Percentiles rank a stretch among this genome's conserved stretches.
phyloP scores from a whole-genome alignment of 1,140 invertebrate species.

The Acyrthosiphon pisum region DNA sequence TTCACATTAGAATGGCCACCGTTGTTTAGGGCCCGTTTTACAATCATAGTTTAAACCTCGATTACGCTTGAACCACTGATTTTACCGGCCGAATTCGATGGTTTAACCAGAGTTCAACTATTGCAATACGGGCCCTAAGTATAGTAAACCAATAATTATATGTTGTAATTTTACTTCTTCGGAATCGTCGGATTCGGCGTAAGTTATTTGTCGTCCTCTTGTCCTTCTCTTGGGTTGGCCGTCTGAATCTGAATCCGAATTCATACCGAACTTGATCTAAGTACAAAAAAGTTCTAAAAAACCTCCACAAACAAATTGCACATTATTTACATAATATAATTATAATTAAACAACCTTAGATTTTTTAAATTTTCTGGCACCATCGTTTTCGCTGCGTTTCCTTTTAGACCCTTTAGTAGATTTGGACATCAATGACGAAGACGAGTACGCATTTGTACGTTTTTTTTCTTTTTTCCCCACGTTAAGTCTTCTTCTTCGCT shows the following conservation, averaged over 20 bases:
- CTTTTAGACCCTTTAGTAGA: constrained; percentile 16
- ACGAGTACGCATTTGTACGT: background rate
- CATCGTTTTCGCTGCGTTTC: background rate
- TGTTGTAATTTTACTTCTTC: constrained; percentile 68
- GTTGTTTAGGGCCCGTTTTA: too few species aligned
- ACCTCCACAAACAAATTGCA: background rate
- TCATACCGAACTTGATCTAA: constrained; percentile 68
- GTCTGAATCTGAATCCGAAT: constrained; percentile 67
- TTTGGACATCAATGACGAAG: constrained; percentile 18
- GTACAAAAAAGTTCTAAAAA: constrained; percentile 34
- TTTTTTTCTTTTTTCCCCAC: constrained; percentile 66
- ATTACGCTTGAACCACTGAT: too few species aligned
- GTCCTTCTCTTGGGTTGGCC: constrained; percentile 67
- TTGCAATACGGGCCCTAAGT: too few species aligned
- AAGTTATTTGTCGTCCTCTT: constrained; percentile 75
- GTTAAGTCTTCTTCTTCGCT: constrained; percentile 70
- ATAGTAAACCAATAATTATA: background rate
- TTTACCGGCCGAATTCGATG: too few species aligned
- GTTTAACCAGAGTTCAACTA: too few species aligned
- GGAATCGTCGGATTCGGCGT: constrained; percentile 72
- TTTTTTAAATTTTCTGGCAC: background rate
- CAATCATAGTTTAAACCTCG: too few species aligned
- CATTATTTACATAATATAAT: background rate
- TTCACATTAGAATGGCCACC: background rate
- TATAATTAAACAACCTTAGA: constrained; percentile 19